Evolutionary conservation across 2,888 invertebrate genomes (phyloP), one percentile per base, ranked within the genome.

Genomic region (Sphecodes monilicornis): DNA sequence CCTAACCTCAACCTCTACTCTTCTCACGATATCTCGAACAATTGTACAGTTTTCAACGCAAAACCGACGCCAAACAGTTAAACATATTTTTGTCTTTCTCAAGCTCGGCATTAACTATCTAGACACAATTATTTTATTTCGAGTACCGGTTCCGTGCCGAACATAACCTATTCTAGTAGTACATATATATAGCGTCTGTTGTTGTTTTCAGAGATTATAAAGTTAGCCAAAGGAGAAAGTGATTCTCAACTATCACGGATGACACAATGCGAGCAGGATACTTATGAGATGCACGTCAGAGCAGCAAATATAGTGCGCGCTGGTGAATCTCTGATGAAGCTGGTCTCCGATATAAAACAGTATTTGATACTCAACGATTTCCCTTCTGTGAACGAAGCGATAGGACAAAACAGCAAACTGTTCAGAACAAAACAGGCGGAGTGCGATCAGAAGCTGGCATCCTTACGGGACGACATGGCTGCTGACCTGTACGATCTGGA

Each of bases 331-430:
- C 95, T 99, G 39, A 98, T 99, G 98, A 99, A 99, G 95, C 95
- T 99, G 43, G 99, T 99, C 0, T 98, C 99, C 0, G 99, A 99
- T 94, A 98, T 99, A 86, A 99, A 99, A 93, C 99, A 99, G 94
- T 99, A 99, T 95, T 96, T 99, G 69, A 99, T 99, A 92, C 96
- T 99, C 32, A 99, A 99, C 95, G 99, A 99, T 95, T 99, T 99
- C 94, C 99, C 99, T 69, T 99, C 99, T 1, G 98, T 99, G 0
- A 99, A 99, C 94, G 99, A 99, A 93, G 98, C 99, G 0, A 99
- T 99, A 87, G 97, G 98, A n/a, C 97, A 98, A 90, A 99, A 98
- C 94, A 98, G 98, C 0, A 98, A 98, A 93, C 95, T 98, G 18
- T 98, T 98, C 93, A 97, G 98, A 80, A 97, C 97, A 0, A 98